Evolutionary conservation across 2,113 vertebrate species (phyloP), one percentile per base, ranked within the genome.

Genomic region (Phaethon lepturus): DNA sequence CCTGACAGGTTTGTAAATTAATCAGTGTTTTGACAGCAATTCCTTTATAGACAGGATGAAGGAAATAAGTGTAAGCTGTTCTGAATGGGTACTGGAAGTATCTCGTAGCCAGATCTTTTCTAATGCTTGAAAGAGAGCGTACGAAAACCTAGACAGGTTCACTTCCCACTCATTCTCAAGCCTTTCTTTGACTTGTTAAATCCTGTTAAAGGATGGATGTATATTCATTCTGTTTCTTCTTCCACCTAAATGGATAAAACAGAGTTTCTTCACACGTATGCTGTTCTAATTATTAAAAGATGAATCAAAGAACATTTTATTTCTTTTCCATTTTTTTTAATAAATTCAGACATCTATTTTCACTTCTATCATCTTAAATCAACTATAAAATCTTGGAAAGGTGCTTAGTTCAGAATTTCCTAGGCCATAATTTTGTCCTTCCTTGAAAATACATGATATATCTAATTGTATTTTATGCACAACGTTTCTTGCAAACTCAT

Each of bases 1-100:
- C 50, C 97, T 28, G 99, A 99, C 94, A 99, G 99, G 99, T 99
- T 68, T 86, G 98, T 95, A 10, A 45, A 74, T 86, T 68, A 50
- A 31, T 75, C 7, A 17, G 12, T 60, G 45, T 71, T 86, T 72
- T 84, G 20, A 76, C 23, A 85, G 38, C 35, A 55, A 11, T 52
- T 89, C 11, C 33, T 90, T 75, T 72, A 42, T 13, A 93, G 13
- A 58, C 13, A 69, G 50, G 24, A 40, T 4, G 28, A 62, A 77
- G 19, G 42, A 91, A 35, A 11, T 67, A 75, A 83, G 29, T 20
- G 11, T 86, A 66, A 64, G 24, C 38, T 79, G 28, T 91, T 82
- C 56, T 87, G 78, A 83, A 53, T 58, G 23, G 60, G 35, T 75
- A 66, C 73, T 76, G 58, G 63, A 69, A 93, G 56, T 93, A 82